Base-by-base conservation (phyloP, 1,140 invertebrate species). In the Diabrotica virgifera region DNA sequence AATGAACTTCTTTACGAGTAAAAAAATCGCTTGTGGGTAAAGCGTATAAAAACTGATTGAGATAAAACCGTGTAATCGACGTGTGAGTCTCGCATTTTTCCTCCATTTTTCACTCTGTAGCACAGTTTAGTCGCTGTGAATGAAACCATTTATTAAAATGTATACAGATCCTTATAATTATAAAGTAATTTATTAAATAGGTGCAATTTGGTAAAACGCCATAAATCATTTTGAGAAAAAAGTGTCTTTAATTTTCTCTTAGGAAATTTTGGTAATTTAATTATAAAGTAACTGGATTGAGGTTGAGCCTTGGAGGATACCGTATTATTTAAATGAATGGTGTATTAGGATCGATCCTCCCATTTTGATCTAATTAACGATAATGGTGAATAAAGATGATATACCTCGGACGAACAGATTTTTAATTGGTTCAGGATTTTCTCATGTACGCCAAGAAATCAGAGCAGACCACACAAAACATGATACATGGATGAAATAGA, bases 171-270 rank as follows among this genome's bases (percentile, higher is more conserved):
- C 40, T 46, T 46, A 46, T 46, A 46, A 46, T 46, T 46, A 46
- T 46, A 46, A 46, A 46, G 40, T 46, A 46, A 46, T 46, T 46
- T 46, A 46, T 46, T 46, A 46, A 46, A 46, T 46, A 46, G 40
- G 40, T 46, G 40, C 40, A 46, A 46, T 46, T 46, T 46, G n/a
- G 40, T 46, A 46, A 46, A 46, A 46, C n/a, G 40, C n/a, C 8
- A 46, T 46, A 46, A 46, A 46, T 46, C 40, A 46, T 46, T 46
- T 46, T n/a, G 8, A n/a, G n/a, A n/a, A 46, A 46, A 46, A 46
- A 46, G 40, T 46, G 40, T 46, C 40, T 46, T 8, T 46, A 10
- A 46, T 46, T 46, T 46, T 46, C 40, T 46, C 40, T 46, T 46
- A 46, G 8, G 40, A 46, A 46, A 46, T 46, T 46, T 46, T 46